Evolutionary conservation across 2,888 invertebrate genomes (phyloP).

Genomic region (Glaucopsyche alexis): DNA sequence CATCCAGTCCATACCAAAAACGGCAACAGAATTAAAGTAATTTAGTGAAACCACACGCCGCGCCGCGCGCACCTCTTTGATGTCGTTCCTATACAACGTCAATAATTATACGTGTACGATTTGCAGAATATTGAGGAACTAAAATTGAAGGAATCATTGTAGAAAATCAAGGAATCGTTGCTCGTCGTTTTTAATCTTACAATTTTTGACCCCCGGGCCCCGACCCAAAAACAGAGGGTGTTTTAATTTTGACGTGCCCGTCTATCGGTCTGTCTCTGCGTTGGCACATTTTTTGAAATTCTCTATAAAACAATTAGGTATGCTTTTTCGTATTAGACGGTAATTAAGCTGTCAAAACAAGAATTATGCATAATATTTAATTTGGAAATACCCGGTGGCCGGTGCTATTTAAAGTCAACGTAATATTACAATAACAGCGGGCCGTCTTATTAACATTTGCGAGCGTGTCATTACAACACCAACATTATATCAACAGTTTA

Average conservation of each 20-base stretch:
- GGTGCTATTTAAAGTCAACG: neutral
- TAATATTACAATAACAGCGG: neutral
- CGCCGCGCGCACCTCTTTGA: neutral
- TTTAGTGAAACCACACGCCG: slow-evolving; percentile 19
- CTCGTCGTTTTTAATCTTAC: no score
- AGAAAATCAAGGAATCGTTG: no score
- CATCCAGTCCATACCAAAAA: slow-evolving; percentile 27
- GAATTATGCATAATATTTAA: neutral
- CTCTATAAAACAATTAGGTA: no score
- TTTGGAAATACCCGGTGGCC: neutral
- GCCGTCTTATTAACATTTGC: neutral
- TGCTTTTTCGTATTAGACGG: no score
- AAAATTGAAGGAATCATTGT: no score
- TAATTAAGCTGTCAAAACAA: no score
- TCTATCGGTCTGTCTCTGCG: no score
- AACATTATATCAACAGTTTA: neutral
- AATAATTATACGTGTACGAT: neutral
- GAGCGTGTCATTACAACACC: neutral
- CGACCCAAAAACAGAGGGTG: no score
- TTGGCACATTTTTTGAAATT: no score
- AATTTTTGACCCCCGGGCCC: no score
- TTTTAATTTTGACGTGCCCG: no score
- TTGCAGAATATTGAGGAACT: neutral
- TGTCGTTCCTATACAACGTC: neutral
- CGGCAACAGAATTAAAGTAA: slow-evolving; percentile 27